Percentiles rank a stretch among this genome's conserved stretches.
These are phyloP conservation scores for Betta splendens DNA, from an alignment of 2,797 vertebrate species.

Conservation along the genomic window DNA sequence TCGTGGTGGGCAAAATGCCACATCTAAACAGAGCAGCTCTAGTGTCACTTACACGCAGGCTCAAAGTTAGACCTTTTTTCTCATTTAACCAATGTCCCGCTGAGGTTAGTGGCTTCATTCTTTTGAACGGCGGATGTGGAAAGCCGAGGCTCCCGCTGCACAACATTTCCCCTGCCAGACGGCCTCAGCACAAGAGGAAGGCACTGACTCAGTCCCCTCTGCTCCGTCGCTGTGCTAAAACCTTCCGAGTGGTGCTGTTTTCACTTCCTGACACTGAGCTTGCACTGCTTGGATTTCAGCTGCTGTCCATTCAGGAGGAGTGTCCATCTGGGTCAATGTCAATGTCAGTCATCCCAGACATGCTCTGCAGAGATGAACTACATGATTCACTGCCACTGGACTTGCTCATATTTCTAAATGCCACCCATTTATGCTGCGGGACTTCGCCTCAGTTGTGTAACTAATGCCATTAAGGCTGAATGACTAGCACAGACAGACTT, in stretches of 20 bases:
- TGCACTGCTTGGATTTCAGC: slow-evolving; percentile 69
- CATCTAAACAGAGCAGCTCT: slow-evolving; percentile 31
- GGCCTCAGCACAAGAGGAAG: slow-evolving; percentile 49
- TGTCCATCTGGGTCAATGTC: slow-evolving; percentile 73
- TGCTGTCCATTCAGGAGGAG: slow-evolving; percentile 65
- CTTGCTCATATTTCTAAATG: slow-evolving; percentile 77
- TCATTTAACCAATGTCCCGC: slow-evolving; percentile 6
- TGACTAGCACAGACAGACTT: slow-evolving; percentile 68
- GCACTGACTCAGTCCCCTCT: slow-evolving; percentile 53
- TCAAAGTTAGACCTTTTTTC: slow-evolving; percentile 7
- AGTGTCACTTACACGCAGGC: slow-evolving; percentile 26
- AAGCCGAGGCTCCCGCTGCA: slow-evolving; percentile 41
- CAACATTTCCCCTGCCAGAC: slow-evolving; percentile 37
- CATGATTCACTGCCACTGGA: slow-evolving; percentile 71
- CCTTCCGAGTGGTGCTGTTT: slow-evolving; percentile 57
- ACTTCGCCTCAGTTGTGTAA: slow-evolving; percentile 75
- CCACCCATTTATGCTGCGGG: slow-evolving; percentile 66
- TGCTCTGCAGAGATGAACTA: slow-evolving; percentile 56
- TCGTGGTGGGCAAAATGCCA: slow-evolving; percentile 34
- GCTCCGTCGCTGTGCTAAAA: slow-evolving; percentile 45
- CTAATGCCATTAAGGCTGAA: slow-evolving; percentile 76
- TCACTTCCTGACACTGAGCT: slow-evolving; percentile 53
- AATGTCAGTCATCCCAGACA: slow-evolving; percentile 73
- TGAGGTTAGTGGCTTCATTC: background rate
- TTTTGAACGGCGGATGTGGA: background rate